Base-by-base conservation (phyloP, 2,888 invertebrate species). In the Yponomeuta cagnagella region DNA sequence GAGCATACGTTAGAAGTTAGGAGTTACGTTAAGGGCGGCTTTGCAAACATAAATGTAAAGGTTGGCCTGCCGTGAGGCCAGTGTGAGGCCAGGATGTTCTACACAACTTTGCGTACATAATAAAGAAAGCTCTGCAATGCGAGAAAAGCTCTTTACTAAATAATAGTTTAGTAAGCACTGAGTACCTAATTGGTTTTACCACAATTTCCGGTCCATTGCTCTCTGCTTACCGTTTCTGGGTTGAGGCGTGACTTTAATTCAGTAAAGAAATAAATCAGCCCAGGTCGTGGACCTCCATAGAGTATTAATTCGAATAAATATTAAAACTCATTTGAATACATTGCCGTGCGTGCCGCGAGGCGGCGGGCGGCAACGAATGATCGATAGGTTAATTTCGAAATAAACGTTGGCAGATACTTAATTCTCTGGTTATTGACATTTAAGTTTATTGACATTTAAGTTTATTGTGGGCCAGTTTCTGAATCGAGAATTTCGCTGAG, bases 241-340 rank as follows among this genome's bases (percentile, higher is more conserved):
- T 52, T 12, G 52, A 52, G 52, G 33, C 33, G 33, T 33, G 33
- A 33, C 33, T 33, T 23, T 33, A 33, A 33, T 33, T 33, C 33
- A 33, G 33, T 43, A 3, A 43, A 43, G 43, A 43, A 43, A 12
- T 58, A 15, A 12, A 58, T 15, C 4, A 58, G 15, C 52, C 52
- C 6, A 58, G 52, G 52, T 58, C 52, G 52, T 6, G 52, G 15
- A 58, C 52, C 52, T 58, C 52, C 52, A 3, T 58, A 58, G 4
- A 58, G 52, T 58, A 58, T 58, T 58, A 58, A 58, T 58, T 58
- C 52, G 6, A 58, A 58, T 58, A 58, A 58, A 58, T 58, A 58
- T 58, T 58, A 58, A 58, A 58, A 15, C 15, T 15, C 12, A 43
- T 58, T 15, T 58, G 15, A 12, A 15, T 15, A 15, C 52, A 58